phyloP scores from a whole-genome alignment of 2,888 invertebrate species.

The Perithous albicinctus region DNA sequence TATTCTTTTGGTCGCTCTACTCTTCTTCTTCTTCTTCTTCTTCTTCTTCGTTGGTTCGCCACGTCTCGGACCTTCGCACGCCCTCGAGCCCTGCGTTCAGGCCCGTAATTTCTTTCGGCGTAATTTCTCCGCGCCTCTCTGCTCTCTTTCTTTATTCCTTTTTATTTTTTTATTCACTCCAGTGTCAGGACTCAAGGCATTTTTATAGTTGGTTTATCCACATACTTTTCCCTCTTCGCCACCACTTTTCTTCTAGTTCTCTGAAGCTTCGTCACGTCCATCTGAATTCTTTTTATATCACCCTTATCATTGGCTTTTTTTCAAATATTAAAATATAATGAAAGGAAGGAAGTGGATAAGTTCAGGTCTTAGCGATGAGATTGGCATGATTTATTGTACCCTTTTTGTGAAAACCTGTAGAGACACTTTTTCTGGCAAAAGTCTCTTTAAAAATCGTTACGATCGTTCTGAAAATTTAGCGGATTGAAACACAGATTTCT shows the following conservation, averaged over 20 bases:
- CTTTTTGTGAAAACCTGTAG: no score
- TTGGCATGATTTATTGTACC: no score
- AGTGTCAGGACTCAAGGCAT: constrained; percentile 35
- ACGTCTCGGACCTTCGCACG: constrained; percentile 64
- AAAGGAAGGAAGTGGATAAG: no score
- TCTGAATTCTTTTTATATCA: no score
- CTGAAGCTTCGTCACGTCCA: no score
- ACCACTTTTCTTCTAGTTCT: constrained; percentile 28
- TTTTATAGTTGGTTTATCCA: constrained; percentile 45
- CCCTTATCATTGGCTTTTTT: no score
- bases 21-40: constrained; percentile 56
- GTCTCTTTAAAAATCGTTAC: no score
- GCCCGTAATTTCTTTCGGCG: constrained; percentile 75
- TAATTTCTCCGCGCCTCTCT: constrained; percentile 71
- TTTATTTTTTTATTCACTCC: constrained; percentile 26
- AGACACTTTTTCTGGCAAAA: no score
- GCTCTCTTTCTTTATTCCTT: constrained; percentile 46
- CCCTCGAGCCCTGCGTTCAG: constrained; percentile 75
- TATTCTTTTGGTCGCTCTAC: constrained; percentile 47
- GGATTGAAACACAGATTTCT: no score
- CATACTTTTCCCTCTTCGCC: neutral
- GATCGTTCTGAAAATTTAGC: no score
- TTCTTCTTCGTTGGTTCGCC: constrained; percentile 32
- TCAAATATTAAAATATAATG: no score
- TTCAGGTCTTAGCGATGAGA: no score